A percentile compares a stretch with the other conserved stretches of the same genome.
Evolutionary conservation across 2,888 invertebrate species (phyloP).

Genomic region (Thymelicus acteon): DNA sequence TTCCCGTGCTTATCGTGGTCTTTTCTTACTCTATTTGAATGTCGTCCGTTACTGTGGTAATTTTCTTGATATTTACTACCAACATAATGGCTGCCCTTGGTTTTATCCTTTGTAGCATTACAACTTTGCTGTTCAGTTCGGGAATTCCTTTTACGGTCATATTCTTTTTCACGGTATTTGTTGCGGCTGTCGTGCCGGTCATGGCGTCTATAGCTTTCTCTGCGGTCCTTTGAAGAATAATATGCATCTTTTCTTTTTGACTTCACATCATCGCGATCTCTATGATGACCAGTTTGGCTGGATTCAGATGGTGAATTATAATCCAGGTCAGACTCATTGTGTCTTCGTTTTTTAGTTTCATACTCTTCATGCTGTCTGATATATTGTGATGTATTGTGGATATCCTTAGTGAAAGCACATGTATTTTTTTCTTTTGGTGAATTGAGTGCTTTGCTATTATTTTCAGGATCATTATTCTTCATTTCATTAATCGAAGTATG

Average conservation of each 20-base stretch:
- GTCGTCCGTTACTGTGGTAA: neutral
- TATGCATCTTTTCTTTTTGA: neutral
- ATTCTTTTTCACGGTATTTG: slow-evolving; percentile 2
- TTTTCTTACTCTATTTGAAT: neutral
- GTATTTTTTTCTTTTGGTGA: neutral
- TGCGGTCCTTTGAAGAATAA: neutral
- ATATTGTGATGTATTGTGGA: neutral
- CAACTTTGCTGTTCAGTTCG: neutral
- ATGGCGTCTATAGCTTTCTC: neutral
- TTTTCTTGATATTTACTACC: neutral
- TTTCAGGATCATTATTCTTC: slow-evolving; percentile 1
- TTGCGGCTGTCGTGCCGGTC: slow-evolving; percentile 4
- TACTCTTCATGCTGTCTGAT: neutral
- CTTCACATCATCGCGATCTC: neutral
- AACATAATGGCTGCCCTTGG: neutral
- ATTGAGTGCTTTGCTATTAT: neutral
- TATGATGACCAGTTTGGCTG: neutral
- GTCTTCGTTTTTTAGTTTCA: slow-evolving; percentile 29
- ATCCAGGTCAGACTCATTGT: slow-evolving; percentile 2
- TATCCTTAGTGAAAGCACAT: neutral
- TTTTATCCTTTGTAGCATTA: neutral
- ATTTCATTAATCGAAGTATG: slow-evolving; percentile 8
- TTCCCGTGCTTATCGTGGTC: neutral
- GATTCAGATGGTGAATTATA: neutral
- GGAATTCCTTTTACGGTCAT: neutral